Evolutionary conservation across 2,113 vertebrate genomes (phyloP).

Genomic region (Etia nguti): DNA sequence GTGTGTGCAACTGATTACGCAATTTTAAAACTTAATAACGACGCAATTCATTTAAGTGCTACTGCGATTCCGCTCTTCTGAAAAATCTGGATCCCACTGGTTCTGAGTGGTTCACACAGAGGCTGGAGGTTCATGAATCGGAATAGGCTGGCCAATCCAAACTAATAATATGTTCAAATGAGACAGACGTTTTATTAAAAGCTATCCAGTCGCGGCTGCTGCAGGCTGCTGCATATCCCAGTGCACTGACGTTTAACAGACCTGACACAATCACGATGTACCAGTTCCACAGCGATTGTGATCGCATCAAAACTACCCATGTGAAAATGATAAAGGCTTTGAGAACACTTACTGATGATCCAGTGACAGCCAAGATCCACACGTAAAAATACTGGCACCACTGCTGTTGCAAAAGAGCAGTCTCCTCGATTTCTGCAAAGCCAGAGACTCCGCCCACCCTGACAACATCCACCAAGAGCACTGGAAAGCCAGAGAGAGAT

Average conservation of each 20-base stretch:
- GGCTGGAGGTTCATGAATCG: background rate
- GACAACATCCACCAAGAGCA: background rate
- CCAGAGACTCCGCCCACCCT: background rate
- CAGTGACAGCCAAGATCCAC: background rate
- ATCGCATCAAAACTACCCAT: background rate
- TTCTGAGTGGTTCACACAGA: background rate
- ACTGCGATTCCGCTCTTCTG: background rate
- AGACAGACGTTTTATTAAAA: background rate
- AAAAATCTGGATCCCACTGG: background rate
- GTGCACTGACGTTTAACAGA: background rate
- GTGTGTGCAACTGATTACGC: background rate
- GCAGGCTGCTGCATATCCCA: background rate
- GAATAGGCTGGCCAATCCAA: background rate
- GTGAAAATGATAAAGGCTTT: background rate
- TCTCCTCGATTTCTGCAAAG: background rate
- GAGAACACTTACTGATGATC: background rate
- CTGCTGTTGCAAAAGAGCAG: background rate
- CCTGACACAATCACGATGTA: background rate
- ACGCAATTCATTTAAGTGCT: background rate
- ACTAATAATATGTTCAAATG: background rate
- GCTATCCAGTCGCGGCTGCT: background rate
- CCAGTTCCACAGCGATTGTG: background rate
- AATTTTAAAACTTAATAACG: too few species aligned
- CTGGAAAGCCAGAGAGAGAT: too few species aligned
- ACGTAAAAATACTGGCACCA: background rate